A percentile compares a stretch with the other conserved stretches of the same genome.
These are phyloP conservation scores for Liposcelis brunnea DNA, from an alignment of 2,888 invertebrate genomes.

Conservation along the genomic window DNA sequence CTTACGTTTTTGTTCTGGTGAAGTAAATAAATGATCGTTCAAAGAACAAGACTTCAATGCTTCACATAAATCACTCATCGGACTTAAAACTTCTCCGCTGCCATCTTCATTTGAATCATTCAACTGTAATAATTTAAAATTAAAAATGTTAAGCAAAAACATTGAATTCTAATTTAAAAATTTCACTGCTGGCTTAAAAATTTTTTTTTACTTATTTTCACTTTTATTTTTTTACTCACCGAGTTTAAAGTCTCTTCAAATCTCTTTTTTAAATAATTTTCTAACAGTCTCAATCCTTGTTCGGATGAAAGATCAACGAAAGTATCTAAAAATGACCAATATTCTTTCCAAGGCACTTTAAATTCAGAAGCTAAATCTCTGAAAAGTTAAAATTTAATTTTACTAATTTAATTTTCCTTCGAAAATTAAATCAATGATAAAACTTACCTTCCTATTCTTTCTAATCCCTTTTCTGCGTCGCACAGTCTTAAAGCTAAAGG, in stretches of 20 bases:
- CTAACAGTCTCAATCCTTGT: constrained; percentile 57
- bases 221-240: too few relatives aligned
- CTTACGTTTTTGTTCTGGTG: constrained; percentile 4
- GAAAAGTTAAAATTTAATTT: constrained; percentile 17
- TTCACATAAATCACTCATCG: constrained; percentile 40
- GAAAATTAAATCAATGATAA: constrained; percentile 7
- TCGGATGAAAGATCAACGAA: constrained; percentile 59
- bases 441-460: constrained; percentile 53
- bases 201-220: too few relatives aligned
- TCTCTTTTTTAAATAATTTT: constrained; percentile 47
- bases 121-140: constrained; percentile 22
- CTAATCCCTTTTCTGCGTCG: constrained; percentile 59
- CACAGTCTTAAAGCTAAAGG: constrained; percentile 6
- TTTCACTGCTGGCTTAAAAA: too few relatives aligned
- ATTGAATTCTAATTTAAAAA: too few relatives aligned
- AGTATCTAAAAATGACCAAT: constrained; percentile 77
- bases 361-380: constrained; percentile 52
- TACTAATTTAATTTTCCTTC: neutral
- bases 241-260: constrained; percentile 31
- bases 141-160: constrained; percentile 19
- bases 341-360: constrained; percentile 72
- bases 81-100: constrained; percentile 25
- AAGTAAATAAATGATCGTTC: constrained; percentile 23
- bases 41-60: constrained; percentile 38
- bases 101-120: constrained; percentile 10